Conservation (phyloP, 53 echinoderm and acorn worm species). For the Temnopleurus reevesii region DNA sequence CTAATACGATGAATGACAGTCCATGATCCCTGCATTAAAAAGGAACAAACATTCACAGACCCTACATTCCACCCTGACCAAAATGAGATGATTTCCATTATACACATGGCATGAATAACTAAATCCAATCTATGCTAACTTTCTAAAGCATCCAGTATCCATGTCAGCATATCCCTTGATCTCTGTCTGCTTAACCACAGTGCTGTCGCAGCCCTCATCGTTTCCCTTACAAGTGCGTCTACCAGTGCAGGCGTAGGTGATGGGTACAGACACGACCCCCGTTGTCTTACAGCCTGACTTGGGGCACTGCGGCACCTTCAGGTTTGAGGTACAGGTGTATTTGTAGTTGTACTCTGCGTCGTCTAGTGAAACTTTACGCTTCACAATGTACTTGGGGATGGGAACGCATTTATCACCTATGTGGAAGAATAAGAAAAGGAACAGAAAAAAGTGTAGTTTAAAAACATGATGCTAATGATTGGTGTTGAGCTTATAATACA, state of each 20-base stretch:
- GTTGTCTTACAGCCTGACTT: neutral
- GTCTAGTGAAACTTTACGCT: neutral
- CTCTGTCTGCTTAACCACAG: neutral
- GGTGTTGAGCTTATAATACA: too few species aligned
- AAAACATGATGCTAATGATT: too few species aligned
- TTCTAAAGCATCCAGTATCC: constrained; percentile 5
- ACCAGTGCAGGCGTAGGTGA: neutral
- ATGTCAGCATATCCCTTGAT: neutral
- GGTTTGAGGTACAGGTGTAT: neutral
- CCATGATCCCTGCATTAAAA: too few species aligned
- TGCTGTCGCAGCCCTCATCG: neutral
- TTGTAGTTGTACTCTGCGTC: neutral
- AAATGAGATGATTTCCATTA: too few species aligned
- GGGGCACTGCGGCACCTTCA: neutral
- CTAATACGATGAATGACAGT: too few species aligned
- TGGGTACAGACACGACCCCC: neutral
- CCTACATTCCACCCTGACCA: too few species aligned
- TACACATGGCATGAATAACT: too few species aligned
- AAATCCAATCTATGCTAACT: neutral
- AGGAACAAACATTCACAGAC: too few species aligned
- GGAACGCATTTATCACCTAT: constrained; percentile 17
- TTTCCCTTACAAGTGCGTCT: neutral
- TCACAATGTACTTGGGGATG: neutral
- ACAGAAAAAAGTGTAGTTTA: too few species aligned
- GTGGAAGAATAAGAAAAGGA: too few species aligned